Percentiles rank a stretch among this genome's conserved stretches.
Conservation (phyloP, 2,888 invertebrate species). For the Portevinia maculata region DNA sequence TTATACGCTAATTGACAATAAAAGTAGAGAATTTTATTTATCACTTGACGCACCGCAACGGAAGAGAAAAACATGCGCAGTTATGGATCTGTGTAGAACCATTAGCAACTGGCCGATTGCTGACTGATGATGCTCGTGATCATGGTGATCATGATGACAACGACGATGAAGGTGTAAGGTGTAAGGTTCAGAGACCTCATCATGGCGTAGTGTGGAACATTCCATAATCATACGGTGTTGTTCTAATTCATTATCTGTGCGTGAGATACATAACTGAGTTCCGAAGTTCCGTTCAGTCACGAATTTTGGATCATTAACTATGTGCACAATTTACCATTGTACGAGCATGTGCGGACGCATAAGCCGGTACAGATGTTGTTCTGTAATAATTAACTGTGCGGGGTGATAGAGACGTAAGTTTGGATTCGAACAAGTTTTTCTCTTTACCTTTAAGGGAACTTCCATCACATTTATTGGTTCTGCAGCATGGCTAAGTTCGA, state of each 20-base stretch:
- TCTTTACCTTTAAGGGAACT: no score
- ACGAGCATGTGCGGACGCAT: not conserved
- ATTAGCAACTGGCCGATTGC: slow-evolving; percentile 23
- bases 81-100: slow-evolving; percentile 34
- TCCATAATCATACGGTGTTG: slow-evolving; percentile 10
- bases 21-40: slow-evolving; percentile 56
- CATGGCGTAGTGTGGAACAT: slow-evolving; percentile 22
- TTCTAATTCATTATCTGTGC: slow-evolving; percentile 4
- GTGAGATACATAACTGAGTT: not conserved
- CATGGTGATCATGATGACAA: slow-evolving; percentile 4
- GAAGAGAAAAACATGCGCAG: not conserved
- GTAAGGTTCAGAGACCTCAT: slow-evolving; percentile 34
- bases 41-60: slow-evolving; percentile 46
- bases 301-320: slow-evolving; percentile 19
- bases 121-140: slow-evolving; percentile 8
- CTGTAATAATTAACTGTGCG: not conserved
- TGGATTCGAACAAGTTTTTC: no score
- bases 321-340: not conserved
- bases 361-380: not conserved
- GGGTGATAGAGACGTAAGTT: no score
- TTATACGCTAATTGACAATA: slow-evolving; percentile 60
- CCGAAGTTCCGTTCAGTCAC: slow-evolving; percentile 17
- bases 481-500: no score
- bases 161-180: not conserved
- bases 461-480: no score